Percentiles rank a stretch among this genome's conserved stretches.
phyloP scores from a whole-genome alignment of 2,888 invertebrate genomes.

The Cephus runcator region DNA sequence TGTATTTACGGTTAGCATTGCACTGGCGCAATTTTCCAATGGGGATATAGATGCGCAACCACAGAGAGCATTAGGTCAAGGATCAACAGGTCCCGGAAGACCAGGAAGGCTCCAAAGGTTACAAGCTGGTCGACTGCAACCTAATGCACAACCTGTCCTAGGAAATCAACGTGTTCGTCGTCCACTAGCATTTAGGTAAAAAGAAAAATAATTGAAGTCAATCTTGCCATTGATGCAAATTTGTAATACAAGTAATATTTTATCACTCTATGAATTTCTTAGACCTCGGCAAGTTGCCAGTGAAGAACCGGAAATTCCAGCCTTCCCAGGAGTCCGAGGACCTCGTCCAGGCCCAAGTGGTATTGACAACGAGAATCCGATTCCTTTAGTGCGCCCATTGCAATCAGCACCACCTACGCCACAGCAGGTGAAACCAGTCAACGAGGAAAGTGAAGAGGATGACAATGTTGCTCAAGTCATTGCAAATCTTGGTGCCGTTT shows the following conservation, averaged over 20 bases:
- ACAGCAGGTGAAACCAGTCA: slow-evolving; percentile 48
- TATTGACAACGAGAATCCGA: neutral
- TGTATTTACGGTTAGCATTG: neutral
- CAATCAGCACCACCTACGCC: neutral
- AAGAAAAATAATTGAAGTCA: neutral
- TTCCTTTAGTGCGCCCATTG: neutral
- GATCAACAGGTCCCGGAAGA: slow-evolving; percentile 26
- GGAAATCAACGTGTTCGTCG: slow-evolving; percentile 42
- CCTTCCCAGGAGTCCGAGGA: slow-evolving; percentile 26
- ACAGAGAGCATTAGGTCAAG: slow-evolving; percentile 22
- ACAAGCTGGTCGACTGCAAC: slow-evolving; percentile 29
- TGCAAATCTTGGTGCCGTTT: slow-evolving; percentile 36
- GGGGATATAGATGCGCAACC: slow-evolving; percentile 24
- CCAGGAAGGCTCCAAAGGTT: slow-evolving; percentile 41
- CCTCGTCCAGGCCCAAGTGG: neutral
- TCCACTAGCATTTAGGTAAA: slow-evolving; percentile 50
- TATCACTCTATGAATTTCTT: neutral
- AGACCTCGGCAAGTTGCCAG: neutral
- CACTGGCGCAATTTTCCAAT: slow-evolving; percentile 43
- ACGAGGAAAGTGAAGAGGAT: slow-evolving; percentile 50
- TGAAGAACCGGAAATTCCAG: slow-evolving; percentile 21
- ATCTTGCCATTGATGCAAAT: neutral
- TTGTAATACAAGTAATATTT: neutral
- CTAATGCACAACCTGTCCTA: slow-evolving; percentile 35
- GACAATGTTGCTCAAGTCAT: slow-evolving; percentile 38